Percentiles rank a stretch among this genome's conserved stretches.
Conservation (phyloP, 2,797 vertebrate genomes). For the Myripristis jacobus region DNA sequence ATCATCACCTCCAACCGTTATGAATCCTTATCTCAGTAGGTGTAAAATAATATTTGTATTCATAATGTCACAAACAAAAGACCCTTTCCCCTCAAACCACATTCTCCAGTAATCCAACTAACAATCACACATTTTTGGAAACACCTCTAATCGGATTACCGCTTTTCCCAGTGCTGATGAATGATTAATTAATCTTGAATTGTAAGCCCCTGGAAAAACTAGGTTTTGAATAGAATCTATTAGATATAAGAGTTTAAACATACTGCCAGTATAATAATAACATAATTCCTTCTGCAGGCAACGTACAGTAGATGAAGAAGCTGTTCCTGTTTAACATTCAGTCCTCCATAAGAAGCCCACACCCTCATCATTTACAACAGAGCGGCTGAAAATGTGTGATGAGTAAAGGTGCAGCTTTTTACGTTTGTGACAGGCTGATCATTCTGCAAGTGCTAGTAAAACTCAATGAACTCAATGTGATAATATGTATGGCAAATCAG, state of each 20-base stretch:
- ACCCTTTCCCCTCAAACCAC: not conserved
- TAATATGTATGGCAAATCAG: constrained; percentile 1
- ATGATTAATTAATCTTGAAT: constrained; percentile 12
- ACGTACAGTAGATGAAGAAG: not conserved
- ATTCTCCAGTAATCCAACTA: not conserved
- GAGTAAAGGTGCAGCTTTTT: constrained; percentile 2
- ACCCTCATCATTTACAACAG: constrained; percentile 1
- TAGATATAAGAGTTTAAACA: not conserved
- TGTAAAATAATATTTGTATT: not conserved
- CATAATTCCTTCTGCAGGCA: not conserved
- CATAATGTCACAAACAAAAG: not conserved
- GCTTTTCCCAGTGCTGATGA: constrained; percentile 1
- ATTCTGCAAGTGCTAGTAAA: not conserved
- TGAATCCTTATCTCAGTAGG: not conserved
- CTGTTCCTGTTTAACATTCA: constrained; percentile 11
- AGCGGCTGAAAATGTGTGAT: not conserved
- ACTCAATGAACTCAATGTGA: not conserved
- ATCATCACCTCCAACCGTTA: not conserved
- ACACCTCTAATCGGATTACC: not conserved
- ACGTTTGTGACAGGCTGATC: not conserved
- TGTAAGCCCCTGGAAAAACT: too few species aligned
- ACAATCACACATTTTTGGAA: not conserved
- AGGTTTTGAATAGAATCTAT: constrained; percentile 16
- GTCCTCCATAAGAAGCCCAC: not conserved
- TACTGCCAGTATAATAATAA: not conserved